Conservation (phyloP, 2,113 vertebrate genomes). For the Odocoileus hemionus region DNA sequence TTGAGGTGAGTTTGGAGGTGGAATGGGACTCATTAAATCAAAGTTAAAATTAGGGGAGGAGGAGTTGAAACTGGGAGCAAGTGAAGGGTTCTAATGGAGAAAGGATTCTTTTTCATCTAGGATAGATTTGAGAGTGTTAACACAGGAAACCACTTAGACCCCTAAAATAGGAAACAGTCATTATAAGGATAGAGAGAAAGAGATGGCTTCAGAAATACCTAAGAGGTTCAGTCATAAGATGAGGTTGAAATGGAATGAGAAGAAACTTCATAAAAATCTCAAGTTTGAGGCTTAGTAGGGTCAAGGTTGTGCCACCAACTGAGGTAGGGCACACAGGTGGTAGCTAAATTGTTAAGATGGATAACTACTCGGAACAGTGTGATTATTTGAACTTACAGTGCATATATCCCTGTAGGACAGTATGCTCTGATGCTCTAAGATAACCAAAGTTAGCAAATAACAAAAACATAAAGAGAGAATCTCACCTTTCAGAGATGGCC, state of each 20-base stretch:
- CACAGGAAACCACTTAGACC: not conserved
- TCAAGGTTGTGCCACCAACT: not conserved
- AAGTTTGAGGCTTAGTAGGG: not conserved
- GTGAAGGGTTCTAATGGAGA: not conserved
- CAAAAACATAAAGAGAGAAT: not conserved
- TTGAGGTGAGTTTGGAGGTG: not conserved
- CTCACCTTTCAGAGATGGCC: not conserved
- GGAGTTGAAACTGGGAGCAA: not conserved
- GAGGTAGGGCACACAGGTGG: not conserved
- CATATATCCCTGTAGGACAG: not conserved
- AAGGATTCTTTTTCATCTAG: not conserved
- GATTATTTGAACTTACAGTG: not conserved
- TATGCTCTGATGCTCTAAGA: not conserved
- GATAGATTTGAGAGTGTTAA: not conserved
- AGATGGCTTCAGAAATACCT: not conserved
- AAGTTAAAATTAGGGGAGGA: not conserved
- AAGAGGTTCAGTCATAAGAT: not conserved
- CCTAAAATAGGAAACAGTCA: not conserved
- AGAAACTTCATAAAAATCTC: not conserved
- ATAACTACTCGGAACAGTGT: not conserved
- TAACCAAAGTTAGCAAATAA: not conserved
- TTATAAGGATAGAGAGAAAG: not conserved
- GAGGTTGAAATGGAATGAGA: not conserved
- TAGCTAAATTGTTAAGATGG: not conserved
- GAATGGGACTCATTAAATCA: not conserved